A percentile compares a stretch with the other conserved stretches of the same genome.
These are phyloP conservation scores for Acanthurus lineatus DNA, from an alignment of 2,797 vertebrate species.

Conservation along the genomic window DNA sequence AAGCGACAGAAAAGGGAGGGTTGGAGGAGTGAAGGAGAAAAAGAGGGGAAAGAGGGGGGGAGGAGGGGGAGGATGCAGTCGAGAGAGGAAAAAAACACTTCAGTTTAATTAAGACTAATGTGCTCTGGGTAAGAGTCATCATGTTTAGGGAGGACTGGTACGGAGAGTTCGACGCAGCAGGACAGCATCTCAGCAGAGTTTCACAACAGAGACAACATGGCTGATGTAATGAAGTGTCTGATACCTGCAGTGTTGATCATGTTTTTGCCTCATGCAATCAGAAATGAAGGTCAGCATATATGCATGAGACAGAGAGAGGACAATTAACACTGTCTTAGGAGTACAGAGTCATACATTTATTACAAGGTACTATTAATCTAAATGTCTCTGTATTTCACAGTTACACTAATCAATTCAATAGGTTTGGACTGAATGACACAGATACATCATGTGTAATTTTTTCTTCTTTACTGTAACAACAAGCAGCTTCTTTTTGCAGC, in stretches of 20 bases:
- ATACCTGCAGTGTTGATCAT: conserved; percentile 60
- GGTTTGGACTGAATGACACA: too few relatives aligned
- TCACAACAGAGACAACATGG: conserved; percentile 43
- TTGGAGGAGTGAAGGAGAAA: conserved; percentile 18
- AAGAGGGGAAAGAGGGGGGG: neutral
- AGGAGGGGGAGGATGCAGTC: conserved; percentile 36
- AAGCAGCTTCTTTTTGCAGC: conserved; percentile 3
- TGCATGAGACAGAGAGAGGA: conserved; percentile 23
- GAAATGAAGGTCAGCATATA: conserved; percentile 40
- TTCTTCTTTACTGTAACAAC: too few relatives aligned
- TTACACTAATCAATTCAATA: neutral
- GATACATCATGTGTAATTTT: too few relatives aligned
- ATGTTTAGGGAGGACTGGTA: conserved; percentile 50
- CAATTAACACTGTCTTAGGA: conserved; percentile 7
- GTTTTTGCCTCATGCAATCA: conserved; percentile 38
- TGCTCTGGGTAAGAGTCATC: conserved; percentile 45
- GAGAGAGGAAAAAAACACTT: conserved; percentile 58
- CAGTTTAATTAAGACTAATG: conserved; percentile 77
- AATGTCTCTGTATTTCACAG: too few relatives aligned
- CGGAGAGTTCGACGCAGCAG: conserved; percentile 46
- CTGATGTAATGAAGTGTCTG: conserved; percentile 50
- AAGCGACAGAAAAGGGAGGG: conserved; percentile 22
- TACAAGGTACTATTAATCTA: too few relatives aligned
- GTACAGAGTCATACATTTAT: neutral
- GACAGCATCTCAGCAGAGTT: conserved; percentile 39